Conservation (phyloP, 92 coral and sea anemone species). For the Meandrina meandrites region DNA sequence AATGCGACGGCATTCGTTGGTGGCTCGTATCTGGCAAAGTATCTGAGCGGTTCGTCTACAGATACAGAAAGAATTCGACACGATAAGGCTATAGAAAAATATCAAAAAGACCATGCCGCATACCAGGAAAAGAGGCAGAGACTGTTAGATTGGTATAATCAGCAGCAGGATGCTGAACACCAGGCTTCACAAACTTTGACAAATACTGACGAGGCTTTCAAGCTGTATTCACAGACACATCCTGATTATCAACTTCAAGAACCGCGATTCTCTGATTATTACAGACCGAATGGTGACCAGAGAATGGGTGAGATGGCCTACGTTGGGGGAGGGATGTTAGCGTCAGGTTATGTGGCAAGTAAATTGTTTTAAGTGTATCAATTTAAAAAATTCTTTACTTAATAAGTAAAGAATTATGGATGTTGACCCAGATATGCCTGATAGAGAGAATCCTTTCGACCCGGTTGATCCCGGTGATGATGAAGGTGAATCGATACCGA, state of each 20-base stretch:
- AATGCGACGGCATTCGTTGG: conserved; percentile 64
- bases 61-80: conserved; percentile 22
- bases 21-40: conserved; percentile 56
- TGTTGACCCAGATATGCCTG: too few relatives aligned
- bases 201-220: conserved; percentile 53
- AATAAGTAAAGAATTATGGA: too few relatives aligned
- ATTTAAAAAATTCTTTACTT: too few relatives aligned
- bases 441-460: too few relatives aligned
- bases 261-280: conserved; percentile 40
- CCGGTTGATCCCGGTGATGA: too few relatives aligned
- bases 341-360: background rate
- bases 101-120: conserved; percentile 55
- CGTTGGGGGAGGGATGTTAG: conserved; percentile 39
- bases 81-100: conserved; percentile 64
- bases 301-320: conserved; percentile 54
- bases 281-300: conserved; percentile 43
- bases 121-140: conserved; percentile 52
- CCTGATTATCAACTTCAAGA: conserved; percentile 35
- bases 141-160: conserved; percentile 39
- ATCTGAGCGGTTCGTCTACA: background rate
- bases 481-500: too few relatives aligned
- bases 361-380: too few relatives aligned
- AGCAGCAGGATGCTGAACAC: conserved; percentile 6
- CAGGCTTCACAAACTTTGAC: conserved; percentile 38
- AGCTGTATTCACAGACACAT: conserved; percentile 49